Percentiles rank a stretch among this genome's conserved stretches.
phyloP scores from a whole-genome alignment of 2,113 vertebrate genomes.

The Amphilophus citrinellus region DNA sequence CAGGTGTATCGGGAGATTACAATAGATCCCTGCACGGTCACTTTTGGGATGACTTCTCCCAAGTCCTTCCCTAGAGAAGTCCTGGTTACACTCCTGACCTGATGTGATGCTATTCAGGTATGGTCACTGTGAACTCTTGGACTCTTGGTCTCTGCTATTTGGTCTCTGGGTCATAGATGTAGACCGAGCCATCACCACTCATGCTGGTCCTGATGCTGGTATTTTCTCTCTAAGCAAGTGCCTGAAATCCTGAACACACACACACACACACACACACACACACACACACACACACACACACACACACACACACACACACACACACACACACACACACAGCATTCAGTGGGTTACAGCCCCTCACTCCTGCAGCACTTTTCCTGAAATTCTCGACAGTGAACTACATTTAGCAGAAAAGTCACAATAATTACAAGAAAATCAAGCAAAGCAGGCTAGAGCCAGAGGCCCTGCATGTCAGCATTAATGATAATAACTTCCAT shows the following conservation, averaged over 20 bases:
- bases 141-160: not conserved
- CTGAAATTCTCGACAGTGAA: not conserved
- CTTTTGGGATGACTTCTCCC: not conserved
- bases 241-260: not conserved
- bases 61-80: no score
- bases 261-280: not conserved
- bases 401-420: not conserved
- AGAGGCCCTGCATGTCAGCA: not conserved
- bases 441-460: not conserved
- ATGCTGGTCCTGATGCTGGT: not conserved
- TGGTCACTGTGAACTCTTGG: rapidly evolving
- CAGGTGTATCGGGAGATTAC: not conserved
- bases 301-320: not conserved
- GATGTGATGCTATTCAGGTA: not conserved
- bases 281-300: no score
- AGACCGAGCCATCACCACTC: not conserved
- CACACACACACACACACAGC: not conserved
- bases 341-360: not conserved
- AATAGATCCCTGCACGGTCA: not conserved
- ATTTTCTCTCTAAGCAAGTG: not conserved
- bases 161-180: not conserved
- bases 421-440: slow-evolving; percentile 1
- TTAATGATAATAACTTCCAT: slow-evolving; percentile 20
- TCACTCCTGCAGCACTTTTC: not conserved
- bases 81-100: not conserved